A percentile compares a stretch with the other conserved stretches of the same genome.
phyloP scores from a whole-genome alignment of 2,113 vertebrate genomes.

The Dipodomys stephensi region DNA sequence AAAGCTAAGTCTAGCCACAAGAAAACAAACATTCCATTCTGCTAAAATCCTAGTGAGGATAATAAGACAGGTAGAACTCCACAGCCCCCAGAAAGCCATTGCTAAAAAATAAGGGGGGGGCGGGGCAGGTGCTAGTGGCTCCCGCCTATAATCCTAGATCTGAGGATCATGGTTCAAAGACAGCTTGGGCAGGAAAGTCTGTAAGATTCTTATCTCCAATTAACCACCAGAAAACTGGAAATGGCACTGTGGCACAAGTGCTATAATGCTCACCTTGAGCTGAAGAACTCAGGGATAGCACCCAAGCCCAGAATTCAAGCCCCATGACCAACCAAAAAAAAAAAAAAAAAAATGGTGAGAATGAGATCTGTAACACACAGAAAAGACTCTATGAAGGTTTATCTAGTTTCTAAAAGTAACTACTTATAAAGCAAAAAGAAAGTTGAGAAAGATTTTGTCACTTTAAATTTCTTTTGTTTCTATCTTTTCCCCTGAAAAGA shows the following conservation, averaged over 20 bases:
- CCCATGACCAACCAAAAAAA: neutral
- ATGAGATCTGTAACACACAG: neutral
- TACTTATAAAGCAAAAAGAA: neutral
- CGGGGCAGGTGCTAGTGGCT: no score
- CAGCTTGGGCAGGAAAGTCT: no score
- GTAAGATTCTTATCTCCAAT: no score
- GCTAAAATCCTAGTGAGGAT: neutral
- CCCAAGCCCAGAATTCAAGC: no score
- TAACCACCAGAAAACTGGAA: no score
- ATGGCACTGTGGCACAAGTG: no score
- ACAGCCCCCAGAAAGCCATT: neutral
- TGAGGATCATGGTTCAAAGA: no score
- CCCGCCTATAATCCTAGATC: no score
- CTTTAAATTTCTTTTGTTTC: neutral
- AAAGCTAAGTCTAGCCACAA: neutral
- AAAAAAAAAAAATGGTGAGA: neutral
- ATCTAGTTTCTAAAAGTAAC: neutral
- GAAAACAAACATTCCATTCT: neutral
- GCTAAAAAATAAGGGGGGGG: neutral
- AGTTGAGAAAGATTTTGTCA: neutral
- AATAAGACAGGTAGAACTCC: neutral
- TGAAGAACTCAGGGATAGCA: no score
- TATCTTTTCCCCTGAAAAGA: conserved; percentile 11
- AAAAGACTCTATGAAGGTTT: neutral
- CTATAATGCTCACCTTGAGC: no score